phyloP scores from a whole-genome alignment of 2,113 vertebrate genomes.

The Aphelocoma coerulescens region DNA sequence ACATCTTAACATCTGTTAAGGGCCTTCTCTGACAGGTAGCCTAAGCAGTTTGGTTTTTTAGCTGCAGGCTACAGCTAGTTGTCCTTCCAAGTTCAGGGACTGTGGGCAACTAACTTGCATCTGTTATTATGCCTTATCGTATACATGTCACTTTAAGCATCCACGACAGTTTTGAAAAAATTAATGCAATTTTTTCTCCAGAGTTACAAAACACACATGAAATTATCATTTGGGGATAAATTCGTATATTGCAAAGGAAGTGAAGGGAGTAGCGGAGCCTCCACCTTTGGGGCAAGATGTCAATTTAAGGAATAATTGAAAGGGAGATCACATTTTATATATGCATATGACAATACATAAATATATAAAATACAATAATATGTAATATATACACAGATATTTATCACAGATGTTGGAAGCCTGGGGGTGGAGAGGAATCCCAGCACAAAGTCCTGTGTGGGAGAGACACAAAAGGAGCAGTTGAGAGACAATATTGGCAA shows the following conservation, averaged over 20 bases:
- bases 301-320: neutral
- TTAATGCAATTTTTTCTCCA: neutral
- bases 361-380: neutral
- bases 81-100: neutral
- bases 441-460: neutral
- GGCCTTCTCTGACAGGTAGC: neutral
- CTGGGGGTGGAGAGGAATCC: neutral
- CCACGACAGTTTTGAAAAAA: neutral
- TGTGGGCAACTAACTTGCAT: neutral
- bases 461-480: conserved; percentile 29
- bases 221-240: neutral
- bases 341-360: neutral
- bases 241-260: neutral
- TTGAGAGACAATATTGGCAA: neutral
- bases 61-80: neutral
- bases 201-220: neutral
- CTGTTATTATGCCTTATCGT: neutral
- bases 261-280: neutral
- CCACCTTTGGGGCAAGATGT: neutral
- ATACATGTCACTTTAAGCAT: neutral
- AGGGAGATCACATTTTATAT: neutral
- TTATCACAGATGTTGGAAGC: neutral
- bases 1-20: neutral
- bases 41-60: neutral
- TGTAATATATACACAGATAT: neutral